Evolutionary conservation across 2,888 invertebrate species (phyloP), one percentile per base, ranked within the genome.

Genomic region (Eupithecia pulchellata): DNA sequence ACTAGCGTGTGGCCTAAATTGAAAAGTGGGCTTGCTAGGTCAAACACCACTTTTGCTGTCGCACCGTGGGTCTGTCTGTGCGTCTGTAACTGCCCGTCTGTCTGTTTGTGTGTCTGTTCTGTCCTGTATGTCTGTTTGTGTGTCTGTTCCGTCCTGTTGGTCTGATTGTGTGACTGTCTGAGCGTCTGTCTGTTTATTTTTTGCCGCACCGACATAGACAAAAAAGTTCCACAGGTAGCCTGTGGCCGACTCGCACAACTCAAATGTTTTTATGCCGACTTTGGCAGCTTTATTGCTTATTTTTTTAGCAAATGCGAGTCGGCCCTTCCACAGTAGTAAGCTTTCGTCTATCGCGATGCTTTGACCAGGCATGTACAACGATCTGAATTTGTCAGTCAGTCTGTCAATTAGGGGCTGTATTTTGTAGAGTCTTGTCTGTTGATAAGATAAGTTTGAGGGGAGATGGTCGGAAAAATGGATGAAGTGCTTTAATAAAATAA

Each of bases 1-100:
- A 80, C 73, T 0, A 82, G 47, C 0, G 78, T 80, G 65, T 82
- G 79, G 47, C 79, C 81, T 36, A 36, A 11, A 36, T 36, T 36
- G 36, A 36, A 36, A 36, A 36, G 36, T 36, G 36, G 36, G 13
- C 4, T 36, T 36, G 14, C 14, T 11, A 36, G 36, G 36, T 36
- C 14, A 36, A 36, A 36, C 1, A 36, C 36, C 36, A 36, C 36
- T 14, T 36, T 36, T 36, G 68, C 17, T 69, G 2, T 70, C 47
- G n/a, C 47, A 20, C n/a, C 47, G 47, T 47, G 47, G 47, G n/a
- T 47, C 47, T 5, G n/a, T 47, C 5, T 47, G n/a, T n/a, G n/a
- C n/a, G n/a, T n/a, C n/a, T n/a, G n/a, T n/a, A n/a, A n/a, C n/a
- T n/a, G n/a, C n/a, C n/a, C n/a, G n/a, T n/a, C n/a, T n/a, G n/a